These are phyloP conservation scores for Parnassius smintheus DNA, from an alignment of 2,888 invertebrate genomes.

Conservation along the genomic window DNA sequence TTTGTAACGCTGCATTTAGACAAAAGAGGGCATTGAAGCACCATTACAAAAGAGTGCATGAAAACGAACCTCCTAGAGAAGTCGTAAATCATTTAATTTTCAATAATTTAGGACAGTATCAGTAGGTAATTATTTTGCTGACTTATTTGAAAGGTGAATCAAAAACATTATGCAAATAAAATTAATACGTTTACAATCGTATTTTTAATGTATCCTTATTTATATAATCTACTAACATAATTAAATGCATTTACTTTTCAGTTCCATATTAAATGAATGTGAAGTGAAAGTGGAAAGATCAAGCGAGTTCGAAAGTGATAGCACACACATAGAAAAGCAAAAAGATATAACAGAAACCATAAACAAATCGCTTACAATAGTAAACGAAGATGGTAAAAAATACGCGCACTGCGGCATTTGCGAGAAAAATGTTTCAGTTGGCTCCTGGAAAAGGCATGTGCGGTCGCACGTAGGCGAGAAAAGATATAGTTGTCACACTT, in stretches of 20 bases:
- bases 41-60: conserved; percentile 66
- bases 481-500: conserved; percentile 73
- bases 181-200: not conserved
- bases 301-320: not conserved
- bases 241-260: conserved; percentile 36
- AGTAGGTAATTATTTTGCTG: conserved; percentile 1
- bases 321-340: not conserved
- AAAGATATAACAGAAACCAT: not conserved
- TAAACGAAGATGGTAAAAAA: conserved; percentile 39
- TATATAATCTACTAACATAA: not conserved
- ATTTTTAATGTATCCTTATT: not conserved
- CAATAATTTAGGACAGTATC: conserved; percentile 16
- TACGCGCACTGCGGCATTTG: conserved; percentile 63
- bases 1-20: conserved; percentile 80
- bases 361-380: conserved; percentile 25
- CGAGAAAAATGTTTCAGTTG: conserved; percentile 44
- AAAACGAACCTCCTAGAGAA: conserved; percentile 31
- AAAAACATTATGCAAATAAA: not conserved
- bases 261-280: conserved; percentile 30
- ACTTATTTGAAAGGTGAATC: not conserved
- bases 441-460: conserved; percentile 68
- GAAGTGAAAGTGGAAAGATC: conserved; percentile 13
- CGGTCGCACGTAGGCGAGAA: conserved; percentile 64
- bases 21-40: conserved; percentile 68
- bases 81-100: conserved; percentile 24